Base-by-base conservation (phyloP, 2,113 vertebrate species). In the Neomonachus schauinslandi region DNA sequence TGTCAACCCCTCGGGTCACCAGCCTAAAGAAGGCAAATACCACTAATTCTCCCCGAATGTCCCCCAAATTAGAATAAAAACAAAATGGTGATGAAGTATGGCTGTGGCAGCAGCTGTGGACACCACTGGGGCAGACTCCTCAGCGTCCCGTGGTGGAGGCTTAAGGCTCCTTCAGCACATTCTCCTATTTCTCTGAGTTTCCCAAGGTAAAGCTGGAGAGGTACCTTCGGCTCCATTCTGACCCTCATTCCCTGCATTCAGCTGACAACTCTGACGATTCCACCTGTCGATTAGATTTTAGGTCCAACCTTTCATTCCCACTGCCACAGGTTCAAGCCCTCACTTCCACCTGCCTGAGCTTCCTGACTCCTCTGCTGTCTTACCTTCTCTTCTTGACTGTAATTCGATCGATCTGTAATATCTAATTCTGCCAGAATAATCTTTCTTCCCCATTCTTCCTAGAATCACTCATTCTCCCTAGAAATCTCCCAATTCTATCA, bases 131-230 rank as follows among this genome's bases (percentile, higher is more conserved):
- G 63, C 33, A 2, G 19, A 9, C 0, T 10, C 31, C 26, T 42
- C 4, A 9, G 59, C 0, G 0, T 13, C 36, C 10, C 2, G 24
- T 7, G 1, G 2, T 9, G 36, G 5, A 33, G 7, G 2, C 13
- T n/a, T 31, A n/a, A 31, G 51, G 7, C 13, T 51, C 26, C 89
- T 76, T 69, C 14, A 15, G 16, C 28, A 46, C 8, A 39, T n/a
- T 36, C 79, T 26, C 33, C 7, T 18, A 4, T 51, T 86, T 57
- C 89, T 91, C 80, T 33, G 10, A 49, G 69, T 69, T 15, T 51
- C 18, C 63, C 71, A 36, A 42, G 85, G 31, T 18, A 21, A 39
- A 91, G 49, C 18, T 42, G 7, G 11, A 46, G 33, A 0, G 6
- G 22, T 7, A 18, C n/a, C 80, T 79, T 14, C 12, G 36, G 59